A percentile compares a stretch with the other conserved stretches of the same genome.
These are phyloP conservation scores for Lithophane ornitopus DNA, from an alignment of 2,888 invertebrate genomes.

Conservation along the genomic window DNA sequence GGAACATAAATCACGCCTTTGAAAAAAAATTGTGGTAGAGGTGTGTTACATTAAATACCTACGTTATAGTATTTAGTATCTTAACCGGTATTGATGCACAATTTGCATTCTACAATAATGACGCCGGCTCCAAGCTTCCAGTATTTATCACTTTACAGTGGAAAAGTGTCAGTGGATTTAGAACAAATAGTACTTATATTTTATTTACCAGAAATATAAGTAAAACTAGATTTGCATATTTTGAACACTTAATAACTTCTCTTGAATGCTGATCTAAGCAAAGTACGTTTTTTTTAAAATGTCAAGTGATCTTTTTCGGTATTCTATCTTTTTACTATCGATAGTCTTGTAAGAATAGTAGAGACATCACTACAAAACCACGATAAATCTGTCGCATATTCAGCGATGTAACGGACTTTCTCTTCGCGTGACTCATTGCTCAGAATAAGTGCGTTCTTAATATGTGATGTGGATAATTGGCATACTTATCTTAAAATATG, in stretches of 20 bases:
- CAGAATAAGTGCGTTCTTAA: constrained; percentile 88
- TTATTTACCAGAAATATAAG: not conserved
- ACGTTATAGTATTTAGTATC: not conserved
- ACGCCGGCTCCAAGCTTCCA: not conserved
- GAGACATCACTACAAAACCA: constrained; percentile 79
- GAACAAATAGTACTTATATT: not conserved
- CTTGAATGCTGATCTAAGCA: not conserved
- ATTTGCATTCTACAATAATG: not conserved
- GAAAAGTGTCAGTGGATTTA: constrained; percentile 15
- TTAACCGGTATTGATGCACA: constrained; percentile 13
- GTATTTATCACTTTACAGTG: not conserved
- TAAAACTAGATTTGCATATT: not conserved
- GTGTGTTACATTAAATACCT: no score
- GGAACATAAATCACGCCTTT: not conserved
- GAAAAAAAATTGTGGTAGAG: not conserved
- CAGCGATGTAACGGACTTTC: constrained; percentile 90
- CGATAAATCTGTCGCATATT: constrained; percentile 91
- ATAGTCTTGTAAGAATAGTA: constrained; percentile 42
- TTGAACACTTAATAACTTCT: not conserved
- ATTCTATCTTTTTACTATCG: constrained; percentile 52
- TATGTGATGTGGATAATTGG: constrained; percentile 89
- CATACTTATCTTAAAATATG: constrained; percentile 86
- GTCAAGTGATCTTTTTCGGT: not conserved
- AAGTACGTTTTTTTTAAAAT: not conserved
- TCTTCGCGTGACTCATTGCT: constrained; percentile 88